These are phyloP conservation scores for Pontoporia blainvillei DNA, from an alignment of 2,113 vertebrate genomes.

Conservation along the genomic window DNA sequence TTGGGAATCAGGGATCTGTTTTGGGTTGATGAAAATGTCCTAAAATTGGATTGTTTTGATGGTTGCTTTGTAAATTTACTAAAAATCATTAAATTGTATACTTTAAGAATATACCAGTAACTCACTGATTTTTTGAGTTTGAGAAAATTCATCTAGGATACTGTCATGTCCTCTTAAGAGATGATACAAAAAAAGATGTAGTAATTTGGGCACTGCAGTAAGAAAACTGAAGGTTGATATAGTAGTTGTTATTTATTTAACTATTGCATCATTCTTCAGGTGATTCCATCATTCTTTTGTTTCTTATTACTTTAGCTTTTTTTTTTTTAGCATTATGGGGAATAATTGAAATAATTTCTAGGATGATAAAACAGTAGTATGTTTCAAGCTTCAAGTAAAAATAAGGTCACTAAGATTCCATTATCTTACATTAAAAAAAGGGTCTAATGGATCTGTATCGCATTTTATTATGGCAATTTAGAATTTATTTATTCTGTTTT, in stretches of 20 bases:
- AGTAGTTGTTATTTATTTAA: not conserved
- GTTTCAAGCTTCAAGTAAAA: not conserved
- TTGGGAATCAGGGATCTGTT: not conserved
- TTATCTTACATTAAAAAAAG: not conserved
- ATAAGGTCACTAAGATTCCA: not conserved
- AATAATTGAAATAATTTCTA: not conserved
- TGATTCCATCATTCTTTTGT: not conserved
- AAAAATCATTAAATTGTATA: not conserved
- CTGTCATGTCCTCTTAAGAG: not conserved
- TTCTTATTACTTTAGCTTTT: not conserved
- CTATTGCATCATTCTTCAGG: not conserved
- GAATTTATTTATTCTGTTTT: not conserved
- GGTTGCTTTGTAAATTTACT: not conserved
- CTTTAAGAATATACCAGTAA: not conserved
- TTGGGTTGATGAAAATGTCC: not conserved
- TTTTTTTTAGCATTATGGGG: not conserved
- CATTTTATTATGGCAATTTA: not conserved
- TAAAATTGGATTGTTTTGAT: not conserved
- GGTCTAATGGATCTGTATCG: not conserved
- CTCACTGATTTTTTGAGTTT: not conserved
- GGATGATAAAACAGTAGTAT: not conserved
- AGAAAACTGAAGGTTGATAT: not conserved
- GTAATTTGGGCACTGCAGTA: not conserved
- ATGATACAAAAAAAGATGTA: not conserved
- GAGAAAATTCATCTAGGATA: not conserved